Percentiles rank a stretch among this genome's conserved stretches.
phyloP scores from a whole-genome alignment of 2,888 invertebrate genomes.

The Drosophila eohydei region DNA sequence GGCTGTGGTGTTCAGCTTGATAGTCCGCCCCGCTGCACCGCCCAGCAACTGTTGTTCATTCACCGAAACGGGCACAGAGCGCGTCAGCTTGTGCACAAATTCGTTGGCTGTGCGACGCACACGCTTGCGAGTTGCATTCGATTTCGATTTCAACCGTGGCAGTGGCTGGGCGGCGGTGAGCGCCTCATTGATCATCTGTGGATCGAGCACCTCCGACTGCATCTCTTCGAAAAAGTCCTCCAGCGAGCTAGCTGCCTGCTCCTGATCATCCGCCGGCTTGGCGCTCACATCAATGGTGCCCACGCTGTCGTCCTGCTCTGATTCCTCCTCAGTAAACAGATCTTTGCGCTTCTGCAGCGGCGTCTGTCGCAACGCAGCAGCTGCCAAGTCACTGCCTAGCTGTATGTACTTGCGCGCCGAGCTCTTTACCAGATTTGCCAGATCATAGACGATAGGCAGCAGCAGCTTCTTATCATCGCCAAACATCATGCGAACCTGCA shows the following conservation, averaged over 20 bases:
- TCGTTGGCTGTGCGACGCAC: constrained; percentile 67
- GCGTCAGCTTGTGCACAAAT: constrained; percentile 81
- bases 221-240: constrained; percentile 79
- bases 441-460: constrained; percentile 88
- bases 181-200: constrained; percentile 80
- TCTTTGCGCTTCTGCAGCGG: constrained; percentile 59
- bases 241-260: constrained; percentile 44
- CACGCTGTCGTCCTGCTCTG: constrained; percentile 49
- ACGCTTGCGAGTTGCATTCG: constrained; percentile 24
- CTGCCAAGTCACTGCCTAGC: constrained; percentile 56
- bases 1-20: constrained; percentile 81
- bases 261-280: constrained; percentile 9
- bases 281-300: constrained; percentile 58
- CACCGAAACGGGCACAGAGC: constrained; percentile 75
- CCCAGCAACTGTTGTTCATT: constrained; percentile 68
- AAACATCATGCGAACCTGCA: constrained; percentile 87
- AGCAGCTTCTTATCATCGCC: constrained; percentile 87
- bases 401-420: constrained; percentile 84
- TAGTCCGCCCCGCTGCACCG: constrained; percentile 61
- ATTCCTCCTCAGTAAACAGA: constrained; percentile 58
- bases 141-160: not conserved
- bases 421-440: constrained; percentile 87
- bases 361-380: constrained; percentile 41
- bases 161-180: constrained; percentile 26
- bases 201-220: constrained; percentile 76